Conservation (phyloP, 2,888 invertebrate genomes). For the Hyposoter didymator region DNA sequence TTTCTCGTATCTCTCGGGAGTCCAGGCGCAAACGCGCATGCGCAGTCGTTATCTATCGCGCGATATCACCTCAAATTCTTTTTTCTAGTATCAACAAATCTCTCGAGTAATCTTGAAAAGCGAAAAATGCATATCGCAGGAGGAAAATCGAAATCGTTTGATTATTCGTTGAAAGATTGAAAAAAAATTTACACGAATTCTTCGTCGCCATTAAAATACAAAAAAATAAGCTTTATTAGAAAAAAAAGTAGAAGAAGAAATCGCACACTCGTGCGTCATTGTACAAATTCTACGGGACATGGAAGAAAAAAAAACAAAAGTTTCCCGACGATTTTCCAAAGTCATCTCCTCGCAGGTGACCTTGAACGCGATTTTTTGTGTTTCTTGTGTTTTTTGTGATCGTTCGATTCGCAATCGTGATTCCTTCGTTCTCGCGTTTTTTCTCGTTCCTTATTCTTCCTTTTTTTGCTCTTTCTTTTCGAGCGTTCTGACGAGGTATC, state of each 20-base stretch:
- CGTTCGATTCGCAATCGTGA: conserved; percentile 83
- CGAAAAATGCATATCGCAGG: background rate
- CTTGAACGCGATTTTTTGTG: conserved; percentile 71
- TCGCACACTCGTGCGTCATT: conserved; percentile 38
- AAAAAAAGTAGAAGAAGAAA: conserved; percentile 63
- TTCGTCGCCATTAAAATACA: conserved; percentile 30
- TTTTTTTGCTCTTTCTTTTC: conserved; percentile 86
- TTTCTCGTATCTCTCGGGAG: conserved; percentile 14
- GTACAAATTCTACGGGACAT: conserved; percentile 31
- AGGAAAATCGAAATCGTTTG: background rate
- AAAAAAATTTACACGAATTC: background rate
- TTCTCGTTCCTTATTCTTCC: conserved; percentile 86
- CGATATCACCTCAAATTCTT: background rate
- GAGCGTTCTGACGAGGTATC: conserved; percentile 83
- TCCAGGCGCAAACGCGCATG: background rate
- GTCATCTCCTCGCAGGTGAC: conserved; percentile 72
- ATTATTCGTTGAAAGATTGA: background rate
- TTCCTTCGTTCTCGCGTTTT: conserved; percentile 85
- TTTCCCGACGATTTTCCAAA: conserved; percentile 47
- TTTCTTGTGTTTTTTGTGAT: conserved; percentile 84
- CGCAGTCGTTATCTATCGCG: background rate
- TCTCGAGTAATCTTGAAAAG: background rate
- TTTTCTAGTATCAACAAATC: too few relatives aligned
- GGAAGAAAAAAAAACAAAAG: conserved; percentile 3
- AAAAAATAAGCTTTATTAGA: conserved; percentile 76